These are phyloP conservation scores for Standfussiana lucernea DNA, from an alignment of 2,888 invertebrate species.

Conservation along the genomic window DNA sequence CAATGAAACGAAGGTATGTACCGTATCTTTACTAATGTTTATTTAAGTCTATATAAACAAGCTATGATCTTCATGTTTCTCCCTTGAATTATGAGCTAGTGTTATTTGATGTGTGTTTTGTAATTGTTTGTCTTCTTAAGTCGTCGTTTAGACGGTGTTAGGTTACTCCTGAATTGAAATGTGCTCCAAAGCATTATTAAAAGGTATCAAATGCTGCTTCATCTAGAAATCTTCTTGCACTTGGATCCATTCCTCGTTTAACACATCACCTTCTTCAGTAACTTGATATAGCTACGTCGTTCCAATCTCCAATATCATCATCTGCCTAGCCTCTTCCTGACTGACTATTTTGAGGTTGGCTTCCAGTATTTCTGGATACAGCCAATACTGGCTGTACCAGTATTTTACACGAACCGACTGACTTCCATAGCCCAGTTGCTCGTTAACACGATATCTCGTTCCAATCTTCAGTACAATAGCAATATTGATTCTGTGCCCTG, in stretches of 20 bases:
- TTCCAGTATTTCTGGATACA: background rate
- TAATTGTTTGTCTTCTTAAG: slow-evolving; percentile 24
- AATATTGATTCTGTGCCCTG: slow-evolving; percentile 11
- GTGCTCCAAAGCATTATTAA: slow-evolving; percentile 10
- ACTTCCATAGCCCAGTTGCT: background rate
- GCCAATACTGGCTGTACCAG: background rate
- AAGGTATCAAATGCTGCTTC: background rate
- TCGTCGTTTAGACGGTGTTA: slow-evolving; percentile 15
- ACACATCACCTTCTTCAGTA: background rate
- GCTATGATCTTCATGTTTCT: slow-evolving; percentile 16
- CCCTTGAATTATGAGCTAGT: slow-evolving; percentile 36
- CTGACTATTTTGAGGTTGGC: background rate
- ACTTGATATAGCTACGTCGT: background rate
- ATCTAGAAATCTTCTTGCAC: background rate
- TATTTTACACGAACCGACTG: background rate
- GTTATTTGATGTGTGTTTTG: slow-evolving; percentile 34
- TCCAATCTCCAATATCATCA: background rate
- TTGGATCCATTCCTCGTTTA: background rate
- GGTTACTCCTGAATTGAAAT: slow-evolving; percentile 23
- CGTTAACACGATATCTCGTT: background rate
- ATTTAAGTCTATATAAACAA: slow-evolving; percentile 18
- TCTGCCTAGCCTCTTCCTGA: background rate
- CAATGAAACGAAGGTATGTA: slow-evolving; percentile 36
- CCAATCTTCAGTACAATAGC: background rate
- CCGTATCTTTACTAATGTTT: slow-evolving; percentile 35